Conservation (phyloP, 2,113 vertebrate species). For the Phyllostomus discolor region DNA sequence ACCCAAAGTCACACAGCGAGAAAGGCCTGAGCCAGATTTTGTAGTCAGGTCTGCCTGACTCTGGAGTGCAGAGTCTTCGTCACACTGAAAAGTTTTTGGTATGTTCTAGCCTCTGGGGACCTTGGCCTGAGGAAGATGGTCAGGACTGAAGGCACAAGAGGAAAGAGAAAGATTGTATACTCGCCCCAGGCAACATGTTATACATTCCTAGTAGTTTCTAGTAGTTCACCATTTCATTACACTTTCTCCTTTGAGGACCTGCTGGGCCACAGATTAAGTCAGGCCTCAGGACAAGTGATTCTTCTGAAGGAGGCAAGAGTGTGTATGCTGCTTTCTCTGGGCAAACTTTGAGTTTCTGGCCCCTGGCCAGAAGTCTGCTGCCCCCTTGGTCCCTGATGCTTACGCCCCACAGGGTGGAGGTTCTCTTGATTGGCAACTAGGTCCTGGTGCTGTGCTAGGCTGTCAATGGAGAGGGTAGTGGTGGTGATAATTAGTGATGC, state of each 20-base stretch:
- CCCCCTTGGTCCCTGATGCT: too few relatives aligned
- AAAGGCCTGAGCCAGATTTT: not conserved
- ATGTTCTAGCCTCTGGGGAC: not conserved
- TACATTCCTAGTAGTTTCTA: not conserved
- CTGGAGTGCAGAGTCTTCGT: not conserved
- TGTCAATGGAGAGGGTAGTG: not conserved
- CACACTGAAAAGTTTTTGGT: not conserved
- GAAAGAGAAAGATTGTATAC: not conserved
- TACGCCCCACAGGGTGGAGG: fast-evolving
- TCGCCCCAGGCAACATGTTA: fast-evolving
- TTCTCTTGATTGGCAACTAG: fast-evolving
- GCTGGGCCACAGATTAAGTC: not conserved
- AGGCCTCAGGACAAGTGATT: not conserved
- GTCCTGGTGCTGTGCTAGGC: not conserved
- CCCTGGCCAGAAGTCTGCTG: fast-evolving
- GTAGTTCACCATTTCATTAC: fast-evolving
- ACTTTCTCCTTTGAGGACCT: not conserved
- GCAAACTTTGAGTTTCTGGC: not conserved
- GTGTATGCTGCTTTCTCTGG: fast-evolving
- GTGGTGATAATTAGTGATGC: too few relatives aligned
- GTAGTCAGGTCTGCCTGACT: not conserved
- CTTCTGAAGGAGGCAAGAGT: not conserved
- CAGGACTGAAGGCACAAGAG: fast-evolving
- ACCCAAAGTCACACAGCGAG: not conserved
- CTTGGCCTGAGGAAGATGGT: not conserved